Evolutionary conservation across 92 coral and sea anemone genomes (phyloP).

Genomic region (Bergia puertoricense): DNA sequence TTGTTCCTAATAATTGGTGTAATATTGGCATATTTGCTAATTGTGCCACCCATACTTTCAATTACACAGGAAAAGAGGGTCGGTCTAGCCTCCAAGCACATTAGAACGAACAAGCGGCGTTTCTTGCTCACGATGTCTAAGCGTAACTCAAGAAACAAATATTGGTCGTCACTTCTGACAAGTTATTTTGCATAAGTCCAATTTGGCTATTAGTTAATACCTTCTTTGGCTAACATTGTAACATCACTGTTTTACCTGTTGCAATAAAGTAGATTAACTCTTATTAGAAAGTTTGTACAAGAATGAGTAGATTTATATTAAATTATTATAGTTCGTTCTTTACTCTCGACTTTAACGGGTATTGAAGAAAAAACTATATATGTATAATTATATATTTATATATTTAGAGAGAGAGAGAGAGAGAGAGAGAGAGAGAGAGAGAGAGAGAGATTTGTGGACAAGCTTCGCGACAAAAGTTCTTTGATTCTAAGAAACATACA

Average conservation of each 20-base stretch:
- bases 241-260: neutral
- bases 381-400: neutral
- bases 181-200: neutral
- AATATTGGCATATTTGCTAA: slow-evolving; percentile 1
- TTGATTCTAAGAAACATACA: neutral
- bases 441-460: neutral
- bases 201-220: slow-evolving; percentile 2
- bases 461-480: neutral
- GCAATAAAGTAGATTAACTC: slow-evolving; percentile 18
- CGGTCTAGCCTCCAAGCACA: neutral
- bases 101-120: neutral
- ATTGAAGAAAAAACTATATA: neutral
- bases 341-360: neutral
- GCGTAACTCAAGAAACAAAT: slow-evolving; percentile 31
- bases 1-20: neutral
- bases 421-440: too few species aligned
- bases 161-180: neutral
- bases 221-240: slow-evolving; percentile 17
- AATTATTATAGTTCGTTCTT: neutral
- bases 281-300: slow-evolving; percentile 33
- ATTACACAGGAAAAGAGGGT: slow-evolving; percentile 1
- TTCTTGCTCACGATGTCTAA: neutral
- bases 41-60: neutral
- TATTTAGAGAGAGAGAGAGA: too few species aligned
- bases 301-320: neutral